A percentile compares a stretch with the other conserved stretches of the same genome.
Evolutionary conservation across 2,797 vertebrate species (phyloP).

Genomic region (Hypotaenidia okinawae): DNA sequence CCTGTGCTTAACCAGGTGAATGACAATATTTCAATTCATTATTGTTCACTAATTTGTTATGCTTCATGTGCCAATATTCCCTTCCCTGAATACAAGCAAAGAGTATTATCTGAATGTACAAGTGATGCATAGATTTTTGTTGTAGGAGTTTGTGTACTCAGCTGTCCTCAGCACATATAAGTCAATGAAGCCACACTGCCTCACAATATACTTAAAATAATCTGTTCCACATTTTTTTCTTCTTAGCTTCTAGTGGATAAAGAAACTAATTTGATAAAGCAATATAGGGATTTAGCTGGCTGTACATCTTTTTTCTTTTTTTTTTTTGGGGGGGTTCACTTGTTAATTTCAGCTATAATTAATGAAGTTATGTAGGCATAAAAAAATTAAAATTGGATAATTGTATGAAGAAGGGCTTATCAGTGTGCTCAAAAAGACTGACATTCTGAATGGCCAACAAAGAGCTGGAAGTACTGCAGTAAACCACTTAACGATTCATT

Average conservation of each 20-base stretch:
- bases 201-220: neutral
- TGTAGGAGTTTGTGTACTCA: neutral
- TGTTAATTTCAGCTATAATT: neutral
- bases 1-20: neutral
- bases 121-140: neutral
- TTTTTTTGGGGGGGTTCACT: neutral
- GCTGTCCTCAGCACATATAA: neutral
- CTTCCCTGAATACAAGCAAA: neutral
- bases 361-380: neutral
- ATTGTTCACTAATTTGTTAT: neutral
- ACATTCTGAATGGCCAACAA: neutral
- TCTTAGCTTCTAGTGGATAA: neutral
- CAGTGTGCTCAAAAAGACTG: neutral
- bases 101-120: neutral
- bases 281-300: neutral
- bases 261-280: neutral
- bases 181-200: neutral
- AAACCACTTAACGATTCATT: neutral
- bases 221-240: neutral
- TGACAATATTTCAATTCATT: slow-evolving; percentile 6
- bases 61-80: neutral
- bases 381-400: rapidly evolving
- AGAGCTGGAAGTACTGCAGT: neutral
- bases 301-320: neutral
- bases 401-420: neutral